phyloP scores from a whole-genome alignment of 2,797 vertebrate species.

The Aratinga solstitialis region DNA sequence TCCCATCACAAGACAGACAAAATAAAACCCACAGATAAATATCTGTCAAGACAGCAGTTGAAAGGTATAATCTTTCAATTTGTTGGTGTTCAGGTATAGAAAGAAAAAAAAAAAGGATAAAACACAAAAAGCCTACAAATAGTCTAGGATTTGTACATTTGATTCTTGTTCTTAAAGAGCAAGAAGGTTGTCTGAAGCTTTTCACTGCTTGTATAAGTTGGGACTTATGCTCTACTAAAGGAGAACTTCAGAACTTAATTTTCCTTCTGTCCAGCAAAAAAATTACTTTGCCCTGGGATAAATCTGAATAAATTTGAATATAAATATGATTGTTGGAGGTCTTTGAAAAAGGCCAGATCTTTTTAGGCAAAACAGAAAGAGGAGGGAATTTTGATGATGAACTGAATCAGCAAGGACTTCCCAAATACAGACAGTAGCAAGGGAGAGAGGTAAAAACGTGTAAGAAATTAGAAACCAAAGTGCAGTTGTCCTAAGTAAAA shows the following conservation, averaged over 20 bases:
- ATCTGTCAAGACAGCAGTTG: not conserved
- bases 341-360: not conserved
- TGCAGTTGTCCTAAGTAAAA: not conserved
- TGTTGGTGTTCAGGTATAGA: not conserved
- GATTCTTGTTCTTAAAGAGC: not conserved
- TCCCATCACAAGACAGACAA: not conserved
- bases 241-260: not conserved
- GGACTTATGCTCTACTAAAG: not conserved
- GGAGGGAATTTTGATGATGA: not conserved
- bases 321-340: not conserved
- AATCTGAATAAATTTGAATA: not conserved
- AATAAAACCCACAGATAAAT: constrained; percentile 31
- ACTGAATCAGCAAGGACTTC: not conserved
- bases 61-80: constrained; percentile 16
- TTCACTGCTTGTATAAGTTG: not conserved
- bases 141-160: not conserved
- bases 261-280: not conserved
- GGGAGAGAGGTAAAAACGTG: not conserved
- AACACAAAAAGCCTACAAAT: not conserved
- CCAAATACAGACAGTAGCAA: not conserved
- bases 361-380: not conserved
- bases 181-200: not conserved
- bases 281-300: not conserved
- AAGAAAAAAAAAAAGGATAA: not conserved
- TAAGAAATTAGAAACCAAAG: not conserved